Evolutionary conservation across 2,797 vertebrate species (phyloP).

Genomic region (Arrhamphus sclerolepis): DNA sequence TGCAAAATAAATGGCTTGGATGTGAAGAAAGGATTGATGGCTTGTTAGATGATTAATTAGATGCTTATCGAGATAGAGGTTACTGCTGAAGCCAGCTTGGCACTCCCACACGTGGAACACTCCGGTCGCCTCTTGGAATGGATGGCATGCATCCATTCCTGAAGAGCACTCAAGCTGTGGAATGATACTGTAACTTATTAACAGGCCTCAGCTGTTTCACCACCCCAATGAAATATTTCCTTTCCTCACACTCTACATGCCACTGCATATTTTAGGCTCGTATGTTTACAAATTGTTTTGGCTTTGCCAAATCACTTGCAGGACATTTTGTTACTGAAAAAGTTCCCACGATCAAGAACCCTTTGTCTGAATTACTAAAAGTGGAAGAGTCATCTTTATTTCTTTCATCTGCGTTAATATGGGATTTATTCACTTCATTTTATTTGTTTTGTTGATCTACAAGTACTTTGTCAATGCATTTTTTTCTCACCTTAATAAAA

Average conservation of each 20-base stretch:
- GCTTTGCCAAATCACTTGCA: background rate
- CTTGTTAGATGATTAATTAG: conserved; percentile 12
- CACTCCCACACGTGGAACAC: conserved; percentile 41
- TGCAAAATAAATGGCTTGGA: background rate
- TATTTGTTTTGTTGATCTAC: background rate
- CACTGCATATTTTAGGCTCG: background rate
- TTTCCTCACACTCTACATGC: background rate
- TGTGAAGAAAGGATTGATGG: background rate
- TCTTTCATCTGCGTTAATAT: background rate
- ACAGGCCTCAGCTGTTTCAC: conserved; percentile 35
- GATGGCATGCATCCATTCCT: conserved; percentile 68
- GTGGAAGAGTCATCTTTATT: no score
- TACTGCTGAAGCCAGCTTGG: conserved; percentile 38
- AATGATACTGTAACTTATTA: conserved; percentile 45
- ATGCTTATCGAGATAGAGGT: conserved; percentile 9
- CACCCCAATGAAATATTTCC: background rate
- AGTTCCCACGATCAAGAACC: background rate
- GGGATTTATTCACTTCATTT: background rate
- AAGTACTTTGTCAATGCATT: no score
- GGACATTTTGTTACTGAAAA: conserved; percentile 16
- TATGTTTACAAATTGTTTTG: conserved; percentile 1
- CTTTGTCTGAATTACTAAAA: background rate
- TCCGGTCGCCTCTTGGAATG: conserved; percentile 62
- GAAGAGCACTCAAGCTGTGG: conserved; percentile 52
- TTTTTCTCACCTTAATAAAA: no score